phyloP scores from a whole-genome alignment of 64 coral and sea anemone species.

The Cladopsammia gracilis region DNA sequence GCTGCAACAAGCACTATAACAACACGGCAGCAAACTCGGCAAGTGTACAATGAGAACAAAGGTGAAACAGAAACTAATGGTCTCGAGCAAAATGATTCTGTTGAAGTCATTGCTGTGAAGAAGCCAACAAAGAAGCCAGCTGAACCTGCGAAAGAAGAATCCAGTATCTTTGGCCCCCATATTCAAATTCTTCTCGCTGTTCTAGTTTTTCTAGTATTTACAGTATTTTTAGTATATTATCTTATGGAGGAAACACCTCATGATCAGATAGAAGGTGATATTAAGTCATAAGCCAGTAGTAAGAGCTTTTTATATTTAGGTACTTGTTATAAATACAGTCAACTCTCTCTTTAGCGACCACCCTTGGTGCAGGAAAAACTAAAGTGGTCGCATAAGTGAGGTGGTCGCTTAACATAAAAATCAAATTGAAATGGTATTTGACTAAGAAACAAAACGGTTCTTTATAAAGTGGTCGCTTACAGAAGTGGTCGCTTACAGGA shows the following conservation, averaged over 20 bases:
- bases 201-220: slow-evolving; percentile 28
- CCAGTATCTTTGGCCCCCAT: background rate
- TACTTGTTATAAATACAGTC: no score
- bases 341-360: no score
- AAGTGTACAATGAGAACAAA: background rate
- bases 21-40: background rate
- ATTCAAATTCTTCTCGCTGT: slow-evolving; percentile 40
- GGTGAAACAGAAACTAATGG: background rate
- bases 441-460: no score
- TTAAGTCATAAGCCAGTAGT: no score
- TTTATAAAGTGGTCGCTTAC: no score
- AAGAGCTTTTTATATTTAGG: no score
- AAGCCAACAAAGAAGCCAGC: background rate
- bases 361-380: no score
- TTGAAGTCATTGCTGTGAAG: background rate
- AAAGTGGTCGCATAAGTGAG: no score
- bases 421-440: no score
- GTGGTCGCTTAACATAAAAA: no score
- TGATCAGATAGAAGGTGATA: background rate
- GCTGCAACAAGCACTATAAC: background rate
- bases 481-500: no score
- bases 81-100: background rate
- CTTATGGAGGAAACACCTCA: slow-evolving; percentile 12
- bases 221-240: slow-evolving; percentile 8
- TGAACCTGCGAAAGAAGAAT: background rate